Evolutionary conservation across 2,888 invertebrate genomes (phyloP).

Genomic region (Papilio elwesi): DNA sequence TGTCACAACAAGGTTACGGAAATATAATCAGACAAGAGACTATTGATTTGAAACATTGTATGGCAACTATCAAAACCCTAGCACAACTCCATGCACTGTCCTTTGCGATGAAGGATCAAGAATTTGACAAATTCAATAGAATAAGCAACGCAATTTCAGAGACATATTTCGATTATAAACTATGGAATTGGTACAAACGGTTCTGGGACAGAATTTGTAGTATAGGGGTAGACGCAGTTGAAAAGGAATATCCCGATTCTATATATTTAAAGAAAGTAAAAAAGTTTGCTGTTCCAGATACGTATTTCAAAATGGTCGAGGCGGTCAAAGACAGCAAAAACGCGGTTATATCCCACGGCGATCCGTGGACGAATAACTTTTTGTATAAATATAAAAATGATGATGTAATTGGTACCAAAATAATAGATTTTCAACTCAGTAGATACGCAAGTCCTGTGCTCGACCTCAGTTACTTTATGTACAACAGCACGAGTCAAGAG

Average conservation of each 20-base stretch:
- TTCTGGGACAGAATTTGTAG: conserved; percentile 79
- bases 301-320: conserved; percentile 76
- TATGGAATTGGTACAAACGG: conserved; percentile 83
- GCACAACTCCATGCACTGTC: conserved; percentile 86
- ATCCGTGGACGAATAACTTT: conserved; percentile 91
- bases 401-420: conserved; percentile 71
- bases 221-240: conserved; percentile 86
- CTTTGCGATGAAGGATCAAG: conserved; percentile 83
- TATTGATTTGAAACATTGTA: conserved; percentile 78
- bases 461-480: conserved; percentile 83
- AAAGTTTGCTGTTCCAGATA: conserved; percentile 79
- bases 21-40: conserved; percentile 77
- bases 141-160: conserved; percentile 76
- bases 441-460: conserved; percentile 83
- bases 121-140: conserved; percentile 75
- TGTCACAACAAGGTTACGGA: conserved; percentile 70
- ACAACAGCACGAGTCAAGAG: conserved; percentile 85
- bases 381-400: conserved; percentile 74
- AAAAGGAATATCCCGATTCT: conserved; percentile 85
- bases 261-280: conserved; percentile 83
- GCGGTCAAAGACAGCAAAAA: conserved; percentile 69
- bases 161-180: conserved; percentile 82
- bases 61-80: conserved; percentile 76
- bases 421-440: conserved; percentile 89
- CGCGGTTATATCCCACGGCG: conserved; percentile 88